Evolutionary conservation across 2,888 invertebrate genomes (phyloP), one percentile per base, ranked within the genome.

Genomic region (Bhutanitis thaidina): DNA sequence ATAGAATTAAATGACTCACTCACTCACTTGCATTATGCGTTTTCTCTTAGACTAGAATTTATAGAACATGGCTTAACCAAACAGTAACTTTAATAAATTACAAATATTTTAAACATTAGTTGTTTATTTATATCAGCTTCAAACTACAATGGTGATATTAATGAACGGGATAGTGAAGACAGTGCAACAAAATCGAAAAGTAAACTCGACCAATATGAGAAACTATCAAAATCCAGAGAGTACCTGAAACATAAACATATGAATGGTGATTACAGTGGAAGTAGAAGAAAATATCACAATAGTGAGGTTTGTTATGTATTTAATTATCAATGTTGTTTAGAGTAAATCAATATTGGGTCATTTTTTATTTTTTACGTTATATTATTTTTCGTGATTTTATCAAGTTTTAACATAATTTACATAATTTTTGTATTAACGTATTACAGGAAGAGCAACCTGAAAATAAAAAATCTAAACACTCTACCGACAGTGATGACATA

Each of bases 91-190:
- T n/a, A n/a, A n/a, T n/a, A n/a, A n/a, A 20, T 20, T 7, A 27
- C 27, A 27, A 1, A 27, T 7, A 27, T 27, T 27, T 27, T 29
- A 14, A 54, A 55, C 29, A 44, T 58, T 39, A 52, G 53, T 54
- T 56, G 46, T 60, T 60, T 60, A 39, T 51, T 47, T 58, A 65
- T 67, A 53, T 44, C 65, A 86, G 85, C 74, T 51, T 47, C 77
- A 57, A 68, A 69, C 59, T 73, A 78, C 54, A 87, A 84, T 64
- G 84, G 83, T 47, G 71, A 83, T 65, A 74, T 75, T 54, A 76
- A 76, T 70, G 79, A 71, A 41, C 79, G 71, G 56, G 79, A 83
- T 55, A 74, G 79, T n/a, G 82, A 87, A 64, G 80, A 80, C 54
- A 75, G 67, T 57, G 55, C 64, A 54, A 67, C 69, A 49, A 66